Conservation (phyloP, 2,888 invertebrate genomes). For the Strigamia maritima region DNA sequence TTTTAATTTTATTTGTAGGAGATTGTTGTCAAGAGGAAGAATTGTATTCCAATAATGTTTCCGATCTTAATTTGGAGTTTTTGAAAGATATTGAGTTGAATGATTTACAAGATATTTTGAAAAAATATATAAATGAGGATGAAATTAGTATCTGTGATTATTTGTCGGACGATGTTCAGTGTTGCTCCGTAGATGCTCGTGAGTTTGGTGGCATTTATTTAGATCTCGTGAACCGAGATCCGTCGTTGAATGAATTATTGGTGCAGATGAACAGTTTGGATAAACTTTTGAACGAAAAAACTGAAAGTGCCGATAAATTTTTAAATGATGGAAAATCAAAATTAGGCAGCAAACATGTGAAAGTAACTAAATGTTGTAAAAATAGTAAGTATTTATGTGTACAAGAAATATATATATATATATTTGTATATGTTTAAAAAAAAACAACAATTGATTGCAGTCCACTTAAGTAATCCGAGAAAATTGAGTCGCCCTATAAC, state of each 20-base stretch:
- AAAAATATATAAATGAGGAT: conserved; percentile 1
- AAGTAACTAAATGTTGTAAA: neutral
- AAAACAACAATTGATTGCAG: neutral
- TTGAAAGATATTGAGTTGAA: conserved; percentile 19
- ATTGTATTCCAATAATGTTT: neutral
- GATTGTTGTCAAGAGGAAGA: neutral
- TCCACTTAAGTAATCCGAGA: neutral
- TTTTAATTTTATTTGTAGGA: conserved; percentile 4
- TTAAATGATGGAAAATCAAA: neutral
- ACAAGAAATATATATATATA: neutral
- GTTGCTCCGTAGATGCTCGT: neutral
- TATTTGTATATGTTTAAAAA: neutral
- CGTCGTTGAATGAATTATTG: neutral
- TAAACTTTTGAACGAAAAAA: neutral
- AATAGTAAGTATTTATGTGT: neutral
- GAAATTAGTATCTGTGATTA: neutral
- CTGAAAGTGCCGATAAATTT: neutral
- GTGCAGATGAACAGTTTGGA: neutral
- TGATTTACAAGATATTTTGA: conserved; percentile 2
- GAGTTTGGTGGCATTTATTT: neutral
- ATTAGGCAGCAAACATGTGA: neutral
- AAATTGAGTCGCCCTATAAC: neutral
- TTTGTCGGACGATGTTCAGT: neutral
- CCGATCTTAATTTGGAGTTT: neutral
- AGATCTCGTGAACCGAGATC: neutral